A percentile compares a stretch with the other conserved stretches of the same genome.
These are phyloP conservation scores for Sebastes schlegelii DNA, from an alignment of 2,113 vertebrate species.

Conservation along the genomic window DNA sequence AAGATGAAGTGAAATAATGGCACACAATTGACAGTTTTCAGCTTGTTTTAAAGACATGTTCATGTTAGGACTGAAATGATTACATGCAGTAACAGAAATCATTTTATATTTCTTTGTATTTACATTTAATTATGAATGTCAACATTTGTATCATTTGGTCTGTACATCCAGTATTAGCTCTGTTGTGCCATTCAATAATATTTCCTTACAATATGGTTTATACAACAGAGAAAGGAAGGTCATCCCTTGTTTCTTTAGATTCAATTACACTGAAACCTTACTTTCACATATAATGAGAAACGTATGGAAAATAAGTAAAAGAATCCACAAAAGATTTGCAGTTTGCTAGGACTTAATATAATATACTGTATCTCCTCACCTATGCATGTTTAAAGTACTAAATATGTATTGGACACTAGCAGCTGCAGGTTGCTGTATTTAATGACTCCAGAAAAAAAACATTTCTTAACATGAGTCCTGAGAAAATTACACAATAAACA, in stretches of 20 bases:
- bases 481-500: conserved; percentile 14
- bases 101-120: conserved; percentile 47
- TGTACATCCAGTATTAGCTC: not conserved
- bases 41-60: not conserved
- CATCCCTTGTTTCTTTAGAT: not conserved
- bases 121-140: conserved; percentile 32
- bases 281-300: not conserved
- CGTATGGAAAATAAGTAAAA: not conserved
- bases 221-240: too few relatives aligned
- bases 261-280: not conserved
- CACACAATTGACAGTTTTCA: not conserved
- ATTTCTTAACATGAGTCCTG: not conserved
- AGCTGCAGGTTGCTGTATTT: not conserved
- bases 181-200: not conserved
- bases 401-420: conserved; percentile 6
- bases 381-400: not conserved
- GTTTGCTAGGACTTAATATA: not conserved
- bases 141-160: not conserved
- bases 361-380: not conserved
- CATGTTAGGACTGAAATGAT: not conserved
- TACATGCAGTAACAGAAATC: not conserved
- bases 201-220: conserved; percentile 13
- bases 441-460: not conserved
- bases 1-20: not conserved
- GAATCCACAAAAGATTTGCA: not conserved